These are phyloP conservation scores for Ornithorhynchus anatinus DNA, from an alignment of 2,113 vertebrate genomes.

Conservation along the genomic window DNA sequence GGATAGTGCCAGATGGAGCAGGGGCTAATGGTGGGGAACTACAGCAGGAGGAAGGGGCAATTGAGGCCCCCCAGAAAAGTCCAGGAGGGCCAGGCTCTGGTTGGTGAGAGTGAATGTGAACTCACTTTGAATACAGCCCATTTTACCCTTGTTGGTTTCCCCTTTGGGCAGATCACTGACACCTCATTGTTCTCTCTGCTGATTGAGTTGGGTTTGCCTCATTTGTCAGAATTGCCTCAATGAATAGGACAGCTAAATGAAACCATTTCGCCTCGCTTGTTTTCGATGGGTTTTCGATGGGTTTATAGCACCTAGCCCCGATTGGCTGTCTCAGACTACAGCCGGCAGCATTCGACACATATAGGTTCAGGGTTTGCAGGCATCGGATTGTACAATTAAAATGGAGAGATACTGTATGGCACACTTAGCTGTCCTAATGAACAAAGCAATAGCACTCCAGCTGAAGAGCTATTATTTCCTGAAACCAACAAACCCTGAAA, in stretches of 20 bases:
- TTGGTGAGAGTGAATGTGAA: not conserved
- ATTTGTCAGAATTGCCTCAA: slow-evolving; percentile 3
- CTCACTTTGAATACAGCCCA: not conserved
- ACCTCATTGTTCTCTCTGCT: not conserved
- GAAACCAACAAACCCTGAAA: slow-evolving; percentile 55
- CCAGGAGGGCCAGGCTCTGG: not conserved
- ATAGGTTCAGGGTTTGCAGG: not conserved
- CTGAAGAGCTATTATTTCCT: slow-evolving; percentile 39
- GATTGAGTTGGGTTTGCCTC: not conserved
- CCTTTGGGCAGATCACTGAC: not conserved
- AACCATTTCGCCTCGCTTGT: not conserved
- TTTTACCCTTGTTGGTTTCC: not conserved
- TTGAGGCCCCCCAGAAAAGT: too few relatives aligned
- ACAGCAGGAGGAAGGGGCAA: too few relatives aligned
- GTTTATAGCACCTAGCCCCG: not conserved
- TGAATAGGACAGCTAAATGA: too few relatives aligned
- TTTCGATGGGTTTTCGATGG: not conserved
- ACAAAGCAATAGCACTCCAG: slow-evolving; percentile 23
- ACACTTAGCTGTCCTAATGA: slow-evolving; percentile 48
- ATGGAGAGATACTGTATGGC: slow-evolving; percentile 9
- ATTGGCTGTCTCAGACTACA: not conserved
- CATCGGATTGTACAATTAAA: slow-evolving; percentile 28
- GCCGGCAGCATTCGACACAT: not conserved
- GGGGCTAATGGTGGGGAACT: too few relatives aligned
- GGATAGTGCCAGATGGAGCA: too few relatives aligned